Conservation (phyloP, 92 coral and sea anemone genomes). For the Parazoanthus swiftii region DNA sequence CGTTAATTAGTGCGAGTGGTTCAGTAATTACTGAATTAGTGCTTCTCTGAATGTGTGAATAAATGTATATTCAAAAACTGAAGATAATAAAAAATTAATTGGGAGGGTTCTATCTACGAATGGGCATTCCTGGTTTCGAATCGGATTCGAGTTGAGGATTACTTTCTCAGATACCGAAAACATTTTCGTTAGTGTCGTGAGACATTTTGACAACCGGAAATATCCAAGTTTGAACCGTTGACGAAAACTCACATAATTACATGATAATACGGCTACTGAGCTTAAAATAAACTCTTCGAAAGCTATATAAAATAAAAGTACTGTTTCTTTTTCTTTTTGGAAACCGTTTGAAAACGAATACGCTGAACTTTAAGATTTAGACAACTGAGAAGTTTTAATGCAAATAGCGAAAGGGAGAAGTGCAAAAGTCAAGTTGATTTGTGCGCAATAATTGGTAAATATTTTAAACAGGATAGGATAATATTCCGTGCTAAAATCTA, state of each 20-base stretch:
- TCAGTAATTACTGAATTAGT: neutral
- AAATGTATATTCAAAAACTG: neutral
- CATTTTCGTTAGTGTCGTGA: neutral
- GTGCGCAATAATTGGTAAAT: neutral
- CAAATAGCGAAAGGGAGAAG: neutral
- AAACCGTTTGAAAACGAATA: neutral
- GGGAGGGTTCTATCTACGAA: neutral
- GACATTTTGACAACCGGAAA: conserved; percentile 34
- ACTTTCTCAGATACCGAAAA: neutral
- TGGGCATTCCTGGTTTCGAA: neutral
- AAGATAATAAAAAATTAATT: neutral
- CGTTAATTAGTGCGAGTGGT: neutral
- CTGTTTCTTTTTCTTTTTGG: neutral
- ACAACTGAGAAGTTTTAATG: neutral
- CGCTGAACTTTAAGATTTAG: neutral
- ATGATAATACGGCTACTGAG: neutral
- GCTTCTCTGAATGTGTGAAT: conserved; percentile 5
- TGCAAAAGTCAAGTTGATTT: neutral
- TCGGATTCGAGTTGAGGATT: neutral
- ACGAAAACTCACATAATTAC: neutral
- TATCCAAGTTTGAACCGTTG: conserved; percentile 14
- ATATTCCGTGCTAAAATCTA: neutral
- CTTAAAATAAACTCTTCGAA: neutral
- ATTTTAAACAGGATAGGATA: neutral
- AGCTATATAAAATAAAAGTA: neutral